Base-by-base conservation (phyloP, 2,888 invertebrate genomes). In the Zele albiditarsus region DNA sequence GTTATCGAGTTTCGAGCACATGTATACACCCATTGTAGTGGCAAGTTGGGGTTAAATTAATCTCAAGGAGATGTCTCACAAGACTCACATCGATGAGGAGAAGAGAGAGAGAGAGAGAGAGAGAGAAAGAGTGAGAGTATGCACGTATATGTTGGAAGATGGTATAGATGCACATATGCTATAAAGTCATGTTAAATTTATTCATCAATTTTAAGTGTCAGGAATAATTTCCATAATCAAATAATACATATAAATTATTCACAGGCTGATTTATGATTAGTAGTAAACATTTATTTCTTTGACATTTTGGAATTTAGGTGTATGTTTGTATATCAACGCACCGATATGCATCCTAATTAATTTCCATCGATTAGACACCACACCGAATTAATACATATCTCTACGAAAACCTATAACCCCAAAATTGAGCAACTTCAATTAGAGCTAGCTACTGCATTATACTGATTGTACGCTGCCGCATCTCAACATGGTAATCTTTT, bases 371-470 rank as follows among this genome's bases (percentile, higher is more conserved):
- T 72, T 38, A n/a, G n/a, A 57, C 12, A 23, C 20, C 20, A 33
- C 6, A 28, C 16, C 31, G 33, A 25, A 60, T 60, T 70, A 10
- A 38, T 6, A 14, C 60, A 42, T 42, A 8, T 60, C 25, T 25
- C 46, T n/a, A 46, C n/a, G 14, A 46, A 46, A 46, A 46, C 16
- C n/a, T 14, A 3, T 33, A 46, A 46, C n/a, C 46, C 14, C 46
- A 46, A 33, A 69, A 57, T 69, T 33, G 57, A 58, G 60, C 60
- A 27, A 38, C 58, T 60, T 60, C 70, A 71, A 71, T 70, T 71
- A 71, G 46, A 71, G n/a, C 6, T 42, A 38, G 6, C 70, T 60
- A 60, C 38, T 70, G 70, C 60, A 71, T 70, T 42, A 71, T 71
- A 8, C 42, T 60, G 60, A 60, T 62, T 71, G 60, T 70, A 57